phyloP scores from a whole-genome alignment of 2,888 invertebrate genomes.

The Philereme transversata region DNA sequence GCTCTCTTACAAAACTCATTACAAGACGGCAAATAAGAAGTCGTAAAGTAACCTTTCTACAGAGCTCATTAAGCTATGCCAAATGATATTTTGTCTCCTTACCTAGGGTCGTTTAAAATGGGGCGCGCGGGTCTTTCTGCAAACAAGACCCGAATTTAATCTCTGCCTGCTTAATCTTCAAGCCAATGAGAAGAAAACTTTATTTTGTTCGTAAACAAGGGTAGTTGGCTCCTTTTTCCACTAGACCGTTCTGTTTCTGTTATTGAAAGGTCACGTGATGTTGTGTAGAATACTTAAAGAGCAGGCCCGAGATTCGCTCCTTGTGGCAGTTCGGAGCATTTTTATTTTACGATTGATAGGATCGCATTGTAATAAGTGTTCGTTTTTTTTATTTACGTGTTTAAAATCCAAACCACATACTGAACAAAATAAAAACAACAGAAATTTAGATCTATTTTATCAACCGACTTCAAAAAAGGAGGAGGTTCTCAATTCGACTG shows the following conservation, averaged over 20 bases:
- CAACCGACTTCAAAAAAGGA: no score
- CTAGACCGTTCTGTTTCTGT: slow-evolving; percentile 57
- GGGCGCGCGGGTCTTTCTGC: slow-evolving; percentile 61
- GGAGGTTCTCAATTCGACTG: no score
- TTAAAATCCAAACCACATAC: no score
- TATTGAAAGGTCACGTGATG: slow-evolving; percentile 69
- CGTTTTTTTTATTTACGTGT: no score
- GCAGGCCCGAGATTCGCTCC: slow-evolving; percentile 38
- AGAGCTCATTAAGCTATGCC: slow-evolving; percentile 75
- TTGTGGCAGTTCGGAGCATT: slow-evolving; percentile 30
- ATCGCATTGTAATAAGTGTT: not conserved
- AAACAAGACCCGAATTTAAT: slow-evolving; percentile 79
- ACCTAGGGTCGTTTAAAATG: slow-evolving; percentile 72
- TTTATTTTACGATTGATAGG: not conserved
- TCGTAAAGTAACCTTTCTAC: slow-evolving; percentile 76
- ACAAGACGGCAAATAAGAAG: slow-evolving; percentile 76
- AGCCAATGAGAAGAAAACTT: slow-evolving; percentile 78
- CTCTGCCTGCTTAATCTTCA: slow-evolving; percentile 71
- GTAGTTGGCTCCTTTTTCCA: slow-evolving; percentile 70
- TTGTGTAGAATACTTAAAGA: slow-evolving; percentile 70
- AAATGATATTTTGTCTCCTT: slow-evolving; percentile 76
- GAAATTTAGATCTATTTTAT: no score
- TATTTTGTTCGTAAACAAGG: slow-evolving; percentile 79
- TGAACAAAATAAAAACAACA: no score
- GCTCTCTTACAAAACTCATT: slow-evolving; percentile 76